Evolutionary conservation across 2,113 vertebrate genomes (phyloP).

Genomic region (Herpailurus yagouaroundi): DNA sequence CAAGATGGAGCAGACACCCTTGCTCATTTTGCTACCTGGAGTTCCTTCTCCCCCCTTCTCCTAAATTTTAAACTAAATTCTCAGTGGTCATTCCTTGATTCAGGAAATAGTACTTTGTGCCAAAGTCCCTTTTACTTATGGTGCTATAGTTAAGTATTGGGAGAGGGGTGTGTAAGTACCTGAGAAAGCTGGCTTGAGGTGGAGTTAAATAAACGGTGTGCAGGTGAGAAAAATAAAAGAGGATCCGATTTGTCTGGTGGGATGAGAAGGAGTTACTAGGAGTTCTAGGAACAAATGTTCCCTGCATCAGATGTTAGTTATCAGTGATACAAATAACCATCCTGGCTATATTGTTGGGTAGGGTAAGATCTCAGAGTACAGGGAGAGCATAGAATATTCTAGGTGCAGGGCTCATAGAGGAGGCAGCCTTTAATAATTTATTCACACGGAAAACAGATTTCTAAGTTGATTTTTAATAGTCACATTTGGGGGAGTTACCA

Average conservation of each 20-base stretch:
- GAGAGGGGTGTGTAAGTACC: neutral
- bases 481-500: neutral
- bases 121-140: conserved; percentile 14
- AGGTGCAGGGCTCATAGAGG: neutral
- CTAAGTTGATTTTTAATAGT: neutral
- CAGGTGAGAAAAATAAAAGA: conserved; percentile 6
- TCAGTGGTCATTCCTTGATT: conserved; percentile 46
- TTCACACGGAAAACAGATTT: neutral
- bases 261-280: neutral
- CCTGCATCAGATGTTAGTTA: neutral
- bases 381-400: neutral
- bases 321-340: neutral
- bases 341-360: neutral
- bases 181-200: neutral
- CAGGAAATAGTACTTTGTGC: neutral
- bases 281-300: neutral
- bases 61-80: conserved; percentile 59
- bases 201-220: conserved; percentile 22
- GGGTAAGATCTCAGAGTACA: neutral
- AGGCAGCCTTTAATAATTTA: neutral
- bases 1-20: conserved; percentile 52
- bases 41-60: conserved; percentile 30
- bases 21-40: conserved; percentile 39
- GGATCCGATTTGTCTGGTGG: neutral
- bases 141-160: conserved; percentile 31